These are phyloP conservation scores for Spisula solida DNA, from an alignment of 2,888 invertebrate genomes.

Conservation along the genomic window DNA sequence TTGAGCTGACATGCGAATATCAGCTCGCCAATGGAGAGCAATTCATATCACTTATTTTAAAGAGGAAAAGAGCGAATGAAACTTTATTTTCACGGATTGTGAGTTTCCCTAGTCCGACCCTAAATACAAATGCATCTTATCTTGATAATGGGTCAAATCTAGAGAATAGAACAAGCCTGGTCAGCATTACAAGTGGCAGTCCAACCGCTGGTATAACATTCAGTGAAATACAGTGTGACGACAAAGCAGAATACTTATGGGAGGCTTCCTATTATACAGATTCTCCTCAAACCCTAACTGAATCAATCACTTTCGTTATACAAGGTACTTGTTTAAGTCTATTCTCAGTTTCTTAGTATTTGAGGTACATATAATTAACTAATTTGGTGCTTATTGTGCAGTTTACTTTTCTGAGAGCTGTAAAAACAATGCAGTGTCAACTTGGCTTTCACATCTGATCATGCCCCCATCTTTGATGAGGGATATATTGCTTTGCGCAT, in stretches of 20 bases:
- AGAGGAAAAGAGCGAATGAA: slow-evolving; percentile 22
- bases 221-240: slow-evolving; percentile 41
- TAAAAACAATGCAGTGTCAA: no score
- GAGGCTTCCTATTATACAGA: slow-evolving; percentile 4
- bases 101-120: slow-evolving; percentile 16
- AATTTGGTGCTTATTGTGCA: no score
- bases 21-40: not conserved
- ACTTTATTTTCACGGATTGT: slow-evolving; percentile 13
- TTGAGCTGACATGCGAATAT: slow-evolving; percentile 36
- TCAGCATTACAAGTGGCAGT: not conserved
- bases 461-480: no score
- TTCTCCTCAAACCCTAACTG: not conserved
- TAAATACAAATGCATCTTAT: not conserved
- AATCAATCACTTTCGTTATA: not conserved
- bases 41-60: slow-evolving; percentile 9
- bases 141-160: not conserved
- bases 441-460: no score
- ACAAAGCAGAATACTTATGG: slow-evolving; percentile 50
- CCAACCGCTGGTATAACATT: slow-evolving; percentile 23
- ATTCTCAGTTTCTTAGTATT: no score
- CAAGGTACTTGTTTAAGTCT: slow-evolving; percentile 31
- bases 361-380: no score
- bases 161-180: slow-evolving; percentile 18
- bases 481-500: no score
- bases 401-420: no score